Conservation (phyloP, 53 echinoderm and acorn worm species). For the Astropecten irregularis region DNA sequence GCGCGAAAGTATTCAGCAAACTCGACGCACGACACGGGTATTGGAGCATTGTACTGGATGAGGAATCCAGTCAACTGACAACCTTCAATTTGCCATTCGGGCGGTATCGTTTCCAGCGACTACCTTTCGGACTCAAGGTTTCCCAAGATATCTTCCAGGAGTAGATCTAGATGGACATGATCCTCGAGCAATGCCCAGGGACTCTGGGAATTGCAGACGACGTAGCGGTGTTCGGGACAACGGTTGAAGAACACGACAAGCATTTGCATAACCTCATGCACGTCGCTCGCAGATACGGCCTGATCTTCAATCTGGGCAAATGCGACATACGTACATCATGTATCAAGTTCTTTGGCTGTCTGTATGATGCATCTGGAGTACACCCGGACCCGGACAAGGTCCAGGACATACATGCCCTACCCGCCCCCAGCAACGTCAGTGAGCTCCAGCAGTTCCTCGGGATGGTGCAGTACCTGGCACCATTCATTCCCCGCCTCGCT, state of each 20-base stretch:
- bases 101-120: conserved; percentile 48
- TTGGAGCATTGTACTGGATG: conserved; percentile 62
- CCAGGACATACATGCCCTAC: conserved; percentile 30
- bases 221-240: conserved; percentile 13
- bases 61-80: conserved; percentile 25
- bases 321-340: conserved; percentile 40
- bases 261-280: conserved; percentile 37
- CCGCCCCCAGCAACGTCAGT: conserved; percentile 23
- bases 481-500: conserved; percentile 37
- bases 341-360: conserved; percentile 56
- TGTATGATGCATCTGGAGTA: conserved; percentile 24
- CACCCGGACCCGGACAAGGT: conserved; percentile 57
- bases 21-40: conserved; percentile 74
- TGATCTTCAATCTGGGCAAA: conserved; percentile 50
- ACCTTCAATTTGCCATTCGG: conserved; percentile 66
- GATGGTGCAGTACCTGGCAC: conserved; percentile 46
- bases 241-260: conserved; percentile 47
- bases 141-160: conserved; percentile 66
- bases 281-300: conserved; percentile 31
- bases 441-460: conserved; percentile 55
- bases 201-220: background rate
- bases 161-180: background rate
- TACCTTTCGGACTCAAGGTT: conserved; percentile 69
- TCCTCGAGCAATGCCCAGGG: background rate
- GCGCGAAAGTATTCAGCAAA: conserved; percentile 50